Percentiles rank a stretch among this genome's conserved stretches.
Conservation (phyloP, 2,797 vertebrate species). For the Phrynocephalus guinanensis region DNA sequence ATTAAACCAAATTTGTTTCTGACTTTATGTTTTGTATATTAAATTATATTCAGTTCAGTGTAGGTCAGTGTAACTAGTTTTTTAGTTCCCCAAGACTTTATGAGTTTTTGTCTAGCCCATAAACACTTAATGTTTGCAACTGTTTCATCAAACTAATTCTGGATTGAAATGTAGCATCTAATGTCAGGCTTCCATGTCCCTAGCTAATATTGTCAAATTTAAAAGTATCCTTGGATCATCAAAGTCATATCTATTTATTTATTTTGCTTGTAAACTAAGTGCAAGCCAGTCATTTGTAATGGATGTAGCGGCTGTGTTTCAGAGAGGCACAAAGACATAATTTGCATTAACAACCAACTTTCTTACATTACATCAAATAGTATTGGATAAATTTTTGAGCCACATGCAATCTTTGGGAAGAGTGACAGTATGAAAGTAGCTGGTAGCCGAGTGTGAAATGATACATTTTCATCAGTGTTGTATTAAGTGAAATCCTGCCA, state of each 20-base stretch:
- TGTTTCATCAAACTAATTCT: not conserved
- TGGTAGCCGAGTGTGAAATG: not conserved
- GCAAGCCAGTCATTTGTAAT: not conserved
- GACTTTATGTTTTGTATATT: too few relatives aligned
- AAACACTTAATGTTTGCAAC: not conserved
- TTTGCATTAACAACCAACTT: not conserved
- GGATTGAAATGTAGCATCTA: not conserved
- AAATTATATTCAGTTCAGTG: not conserved
- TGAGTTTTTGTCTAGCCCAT: not conserved
- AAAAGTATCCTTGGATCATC: not conserved
- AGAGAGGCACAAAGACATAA: not conserved
- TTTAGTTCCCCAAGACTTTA: not conserved
- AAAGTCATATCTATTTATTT: not conserved
- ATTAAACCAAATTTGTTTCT: not conserved
- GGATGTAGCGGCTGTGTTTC: not conserved
- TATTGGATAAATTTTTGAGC: not conserved
- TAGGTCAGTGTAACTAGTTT: not conserved
- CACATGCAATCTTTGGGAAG: not conserved
- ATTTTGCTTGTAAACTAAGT: not conserved
- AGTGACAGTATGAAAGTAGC: not conserved
- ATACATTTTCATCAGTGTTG: not conserved
- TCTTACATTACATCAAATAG: not conserved
- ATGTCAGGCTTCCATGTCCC: not conserved
- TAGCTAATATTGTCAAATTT: not conserved
- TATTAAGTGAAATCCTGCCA: not conserved